Conservation (phyloP, 2,797 vertebrate species). For the Telmatherina bonti region DNA sequence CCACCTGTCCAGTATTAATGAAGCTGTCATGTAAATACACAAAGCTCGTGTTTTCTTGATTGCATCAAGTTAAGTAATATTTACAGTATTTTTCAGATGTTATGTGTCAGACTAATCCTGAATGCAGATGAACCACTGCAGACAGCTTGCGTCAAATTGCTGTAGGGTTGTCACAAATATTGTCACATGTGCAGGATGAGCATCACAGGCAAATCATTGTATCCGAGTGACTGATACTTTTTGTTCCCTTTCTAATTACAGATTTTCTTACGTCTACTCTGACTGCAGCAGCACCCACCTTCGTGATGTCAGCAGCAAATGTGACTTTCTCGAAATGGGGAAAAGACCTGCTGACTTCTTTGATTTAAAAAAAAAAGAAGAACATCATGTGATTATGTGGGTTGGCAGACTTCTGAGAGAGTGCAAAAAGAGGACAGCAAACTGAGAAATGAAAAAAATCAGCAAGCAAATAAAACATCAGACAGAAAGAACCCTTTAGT, state of each 20-base stretch:
- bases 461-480: neutral
- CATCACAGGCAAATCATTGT: constrained; percentile 30
- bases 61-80: constrained; percentile 11
- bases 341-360: constrained; percentile 42
- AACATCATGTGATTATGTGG: constrained; percentile 47
- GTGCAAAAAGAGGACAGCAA: constrained; percentile 17
- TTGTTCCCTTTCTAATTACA: constrained; percentile 15
- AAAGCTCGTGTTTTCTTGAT: constrained; percentile 17
- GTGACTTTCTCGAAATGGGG: constrained; percentile 38
- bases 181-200: constrained; percentile 27
- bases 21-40: neutral
- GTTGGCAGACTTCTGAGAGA: constrained; percentile 37
- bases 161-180: constrained; percentile 1
- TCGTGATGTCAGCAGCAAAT: constrained; percentile 45
- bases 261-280: constrained; percentile 5
- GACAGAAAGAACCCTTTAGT: neutral
- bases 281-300: constrained; percentile 23
- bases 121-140: constrained; percentile 21
- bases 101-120: constrained; percentile 17
- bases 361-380: constrained; percentile 6
- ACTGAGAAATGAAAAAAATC: constrained; percentile 4
- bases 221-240: constrained; percentile 13
- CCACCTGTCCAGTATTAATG: neutral
- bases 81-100: constrained; percentile 17
- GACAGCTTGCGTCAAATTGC: constrained; percentile 35